These are phyloP conservation scores for Chalcis sispes DNA, from an alignment of 2,888 invertebrate species.

Conservation along the genomic window DNA sequence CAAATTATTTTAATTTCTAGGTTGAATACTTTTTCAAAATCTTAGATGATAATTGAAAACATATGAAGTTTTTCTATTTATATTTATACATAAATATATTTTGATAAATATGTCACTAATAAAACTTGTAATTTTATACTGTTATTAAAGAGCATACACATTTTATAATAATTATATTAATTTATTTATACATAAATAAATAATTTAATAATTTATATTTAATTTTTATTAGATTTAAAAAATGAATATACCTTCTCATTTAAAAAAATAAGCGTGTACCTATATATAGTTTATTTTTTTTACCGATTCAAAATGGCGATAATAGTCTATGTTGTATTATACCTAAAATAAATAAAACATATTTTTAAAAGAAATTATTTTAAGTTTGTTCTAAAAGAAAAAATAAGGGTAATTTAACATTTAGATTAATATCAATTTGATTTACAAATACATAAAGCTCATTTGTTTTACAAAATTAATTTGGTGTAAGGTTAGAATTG, in stretches of 20 bases:
- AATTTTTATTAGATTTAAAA: no score
- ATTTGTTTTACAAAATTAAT: background rate
- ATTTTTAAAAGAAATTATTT: background rate
- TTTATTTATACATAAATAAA: no score
- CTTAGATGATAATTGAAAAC: slow-evolving; percentile 56
- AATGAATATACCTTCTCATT: no score
- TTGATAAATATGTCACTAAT: no score
- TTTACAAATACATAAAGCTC: background rate
- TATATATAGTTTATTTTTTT: background rate
- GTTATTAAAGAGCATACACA: no score
- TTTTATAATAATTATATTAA: no score
- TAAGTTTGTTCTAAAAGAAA: background rate
- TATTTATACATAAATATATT: no score
- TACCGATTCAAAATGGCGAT: background rate
- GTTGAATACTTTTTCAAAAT: slow-evolving; percentile 89
- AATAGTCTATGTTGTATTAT: background rate
- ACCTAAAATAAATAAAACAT: background rate
- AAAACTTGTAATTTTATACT: no score
- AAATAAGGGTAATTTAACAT: background rate
- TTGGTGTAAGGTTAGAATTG: slow-evolving; percentile 11
- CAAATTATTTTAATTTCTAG: slow-evolving; percentile 58
- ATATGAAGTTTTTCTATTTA: no score
- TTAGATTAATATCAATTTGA: background rate
- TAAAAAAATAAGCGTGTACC: no score
- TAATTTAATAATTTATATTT: no score